Evolutionary conservation across 2,113 vertebrate species (phyloP), one percentile per base, ranked within the genome.

Genomic region (Rhinogobius similis): DNA sequence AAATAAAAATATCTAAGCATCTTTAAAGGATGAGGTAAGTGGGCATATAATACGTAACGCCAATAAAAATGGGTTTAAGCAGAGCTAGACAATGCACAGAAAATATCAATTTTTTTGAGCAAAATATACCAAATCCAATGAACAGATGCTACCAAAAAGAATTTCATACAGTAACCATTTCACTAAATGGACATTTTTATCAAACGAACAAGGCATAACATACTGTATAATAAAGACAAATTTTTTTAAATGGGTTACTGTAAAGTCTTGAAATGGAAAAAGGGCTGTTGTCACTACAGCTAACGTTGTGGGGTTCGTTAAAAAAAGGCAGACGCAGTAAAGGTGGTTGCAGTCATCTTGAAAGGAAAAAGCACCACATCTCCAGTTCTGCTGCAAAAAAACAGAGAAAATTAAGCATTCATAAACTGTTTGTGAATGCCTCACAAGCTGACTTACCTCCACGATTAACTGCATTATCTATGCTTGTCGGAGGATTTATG

Each of bases 1-100:
- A 96, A 96, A 96, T 96, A 95, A 94, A 89, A 89, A 83, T 70
- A 83, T 94, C 86, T 92, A 86, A 32, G 68, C 76, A 81, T 89
- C 82, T 89, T 94, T 94, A 93, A 95, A 80, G 77, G 63, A 76
- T 84, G 95, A 98, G 94, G 94, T 95, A 94, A 95, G 95, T 94
- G 92, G 94, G 78, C 90, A 88, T 87, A 92, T 91, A 92, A 95
- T 93, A 81, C 75, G 67, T 86, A 79, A 83, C 72, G 70, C 70
- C 82, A 85, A 88, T 86, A 88, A 89, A 36, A 87, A 86, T 16
- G 12, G 78, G 67, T 64, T 82, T 78, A 83, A 68, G 77, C 71
- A 67, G 78, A 85, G 64, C 64, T 78, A 89, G 92, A 92, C 90
- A 92, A 75, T 18, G 11, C 68, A 82, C 72, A 82, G 76, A 81